phyloP scores from a whole-genome alignment of 1,140 invertebrate genomes.

The Drosophila saltans region DNA sequence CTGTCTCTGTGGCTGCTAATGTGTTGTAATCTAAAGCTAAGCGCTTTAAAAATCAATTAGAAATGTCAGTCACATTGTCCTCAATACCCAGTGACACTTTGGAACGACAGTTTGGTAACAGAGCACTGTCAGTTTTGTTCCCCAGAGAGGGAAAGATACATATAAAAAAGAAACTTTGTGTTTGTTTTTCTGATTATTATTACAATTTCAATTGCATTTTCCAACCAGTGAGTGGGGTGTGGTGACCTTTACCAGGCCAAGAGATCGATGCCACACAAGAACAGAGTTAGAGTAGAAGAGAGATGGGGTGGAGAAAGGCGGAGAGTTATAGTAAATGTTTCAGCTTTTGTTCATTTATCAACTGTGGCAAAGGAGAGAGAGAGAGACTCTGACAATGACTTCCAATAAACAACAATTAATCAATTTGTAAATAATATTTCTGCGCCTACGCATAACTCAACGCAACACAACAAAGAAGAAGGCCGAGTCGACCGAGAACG shows the following conservation, averaged over 20 bases:
- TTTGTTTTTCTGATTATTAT: not conserved
- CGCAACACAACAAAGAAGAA: conserved; percentile 26
- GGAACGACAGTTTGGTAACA: conserved; percentile 56
- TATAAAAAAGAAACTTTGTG: no score
- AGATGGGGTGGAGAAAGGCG: not conserved
- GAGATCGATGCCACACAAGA: no score
- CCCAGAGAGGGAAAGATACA: conserved; percentile 24
- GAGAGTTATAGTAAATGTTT: not conserved
- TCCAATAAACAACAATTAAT: conserved; percentile 69
- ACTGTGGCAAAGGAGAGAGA: not conserved
- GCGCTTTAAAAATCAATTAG: conserved; percentile 73
- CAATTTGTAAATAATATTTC: conserved; percentile 67
- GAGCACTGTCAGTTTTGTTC: conserved; percentile 27
- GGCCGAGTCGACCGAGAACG: not conserved
- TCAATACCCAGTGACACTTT: conserved; percentile 70
- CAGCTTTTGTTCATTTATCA: conserved; percentile 59
- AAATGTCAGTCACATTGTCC: conserved; percentile 73
- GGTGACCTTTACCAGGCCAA: not conserved
- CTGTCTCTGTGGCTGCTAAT: conserved; percentile 48
- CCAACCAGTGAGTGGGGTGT: conserved; percentile 39
- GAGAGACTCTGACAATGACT: conserved; percentile 48
- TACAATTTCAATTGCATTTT: conserved; percentile 29
- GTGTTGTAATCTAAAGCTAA: conserved; percentile 74
- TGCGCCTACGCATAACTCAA: conserved; percentile 51
- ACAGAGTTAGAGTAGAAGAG: not conserved